Conservation (phyloP, 2,113 vertebrate species). For the Melanostigma gelatinosum region DNA sequence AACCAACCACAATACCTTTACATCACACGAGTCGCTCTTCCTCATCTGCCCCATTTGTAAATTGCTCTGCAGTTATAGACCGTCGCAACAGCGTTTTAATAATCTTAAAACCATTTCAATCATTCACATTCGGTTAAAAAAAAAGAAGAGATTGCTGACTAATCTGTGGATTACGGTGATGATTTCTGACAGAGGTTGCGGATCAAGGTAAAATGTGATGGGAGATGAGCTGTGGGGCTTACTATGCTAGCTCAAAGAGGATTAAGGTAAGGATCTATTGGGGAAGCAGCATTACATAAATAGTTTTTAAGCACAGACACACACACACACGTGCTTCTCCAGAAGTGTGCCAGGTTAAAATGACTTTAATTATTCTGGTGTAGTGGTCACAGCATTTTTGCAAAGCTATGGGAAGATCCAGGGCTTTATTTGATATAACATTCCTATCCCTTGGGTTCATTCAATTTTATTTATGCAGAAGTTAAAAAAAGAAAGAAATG, state of each 20-base stretch:
- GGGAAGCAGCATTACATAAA: conserved; percentile 73
- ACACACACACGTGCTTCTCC: not conserved
- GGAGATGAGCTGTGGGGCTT: conserved; percentile 75
- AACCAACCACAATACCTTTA: conserved; percentile 18
- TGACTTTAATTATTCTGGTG: conserved; percentile 20
- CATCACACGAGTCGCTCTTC: conserved; percentile 15
- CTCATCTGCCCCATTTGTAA: conserved; percentile 68
- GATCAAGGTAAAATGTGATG: conserved; percentile 76
- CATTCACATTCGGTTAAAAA: conserved; percentile 54
- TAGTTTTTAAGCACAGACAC: conserved; percentile 64
- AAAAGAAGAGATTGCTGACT: conserved; percentile 66
- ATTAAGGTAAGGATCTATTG: conserved; percentile 79
- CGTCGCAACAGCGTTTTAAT: conserved; percentile 60
- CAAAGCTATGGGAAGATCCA: not conserved
- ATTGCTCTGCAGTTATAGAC: conserved; percentile 59
- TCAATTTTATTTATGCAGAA: conserved; percentile 24
- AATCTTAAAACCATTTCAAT: conserved; percentile 66
- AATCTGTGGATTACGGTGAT: conserved; percentile 79
- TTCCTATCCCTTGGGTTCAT: not conserved
- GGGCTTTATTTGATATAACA: not conserved
- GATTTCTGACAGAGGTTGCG: conserved; percentile 79
- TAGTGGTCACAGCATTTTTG: conserved; percentile 30
- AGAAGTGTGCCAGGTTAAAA: conserved; percentile 14
- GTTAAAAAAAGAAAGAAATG: not conserved
- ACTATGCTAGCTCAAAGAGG: conserved; percentile 71